A percentile compares a stretch with the other conserved stretches of the same genome.
Conservation (phyloP, 2,888 invertebrate genomes). For the Tipula lateralis region DNA sequence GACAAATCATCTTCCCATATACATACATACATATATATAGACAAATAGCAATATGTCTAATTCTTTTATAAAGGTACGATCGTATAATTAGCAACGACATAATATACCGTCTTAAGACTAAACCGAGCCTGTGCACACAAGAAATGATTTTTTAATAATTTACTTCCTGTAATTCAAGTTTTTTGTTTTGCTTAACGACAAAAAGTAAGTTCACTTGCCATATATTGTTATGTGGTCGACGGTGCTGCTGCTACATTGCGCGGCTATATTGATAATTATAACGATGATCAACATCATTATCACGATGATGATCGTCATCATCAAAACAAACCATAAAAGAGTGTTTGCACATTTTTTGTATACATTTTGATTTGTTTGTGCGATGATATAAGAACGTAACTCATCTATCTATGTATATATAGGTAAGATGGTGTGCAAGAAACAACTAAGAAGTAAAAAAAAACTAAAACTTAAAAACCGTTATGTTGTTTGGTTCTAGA, state of each 20-base stretch:
- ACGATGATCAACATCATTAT: neutral
- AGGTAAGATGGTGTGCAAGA: neutral
- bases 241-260: too few relatives aligned
- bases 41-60: neutral
- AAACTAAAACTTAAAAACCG: neutral
- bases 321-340: constrained; percentile 8
- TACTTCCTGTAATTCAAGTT: constrained; percentile 19
- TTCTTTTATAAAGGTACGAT: neutral
- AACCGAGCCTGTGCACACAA: neutral
- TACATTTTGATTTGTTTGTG: neutral
- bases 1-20: neutral
- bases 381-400: neutral
- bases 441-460: neutral
- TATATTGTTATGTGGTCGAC: neutral
- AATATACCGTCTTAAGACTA: neutral
- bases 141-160: constrained; percentile 13
- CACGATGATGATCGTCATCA: neutral
- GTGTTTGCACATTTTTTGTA: neutral
- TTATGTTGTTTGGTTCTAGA: constrained; percentile 19
- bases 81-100: neutral
- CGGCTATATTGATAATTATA: neutral
- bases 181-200: too few relatives aligned
- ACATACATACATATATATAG: neutral
- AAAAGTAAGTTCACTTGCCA: neutral
- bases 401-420: neutral